Conservation (phyloP, 1,140 invertebrate species). For the Drosophila navojoa region DNA sequence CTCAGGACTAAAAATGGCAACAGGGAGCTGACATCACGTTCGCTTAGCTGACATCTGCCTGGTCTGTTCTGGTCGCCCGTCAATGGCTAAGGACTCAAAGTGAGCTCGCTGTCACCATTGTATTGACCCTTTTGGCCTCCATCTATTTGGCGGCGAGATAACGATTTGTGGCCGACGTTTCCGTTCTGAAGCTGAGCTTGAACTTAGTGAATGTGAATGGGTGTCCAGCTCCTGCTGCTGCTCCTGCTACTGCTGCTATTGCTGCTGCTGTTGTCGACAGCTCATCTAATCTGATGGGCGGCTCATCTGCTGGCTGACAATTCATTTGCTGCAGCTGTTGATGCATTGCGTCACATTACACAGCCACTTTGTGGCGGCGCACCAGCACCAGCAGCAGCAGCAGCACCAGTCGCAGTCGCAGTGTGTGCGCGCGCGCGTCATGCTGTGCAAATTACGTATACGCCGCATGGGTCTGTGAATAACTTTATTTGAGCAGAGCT, state of each 20-base stretch:
- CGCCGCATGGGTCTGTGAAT: conserved; percentile 41
- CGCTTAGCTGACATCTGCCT: conserved; percentile 9
- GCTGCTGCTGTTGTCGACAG: conserved; percentile 34
- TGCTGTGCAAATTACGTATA: conserved; percentile 61
- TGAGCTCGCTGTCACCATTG: not conserved
- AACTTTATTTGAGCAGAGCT: conserved; percentile 3
- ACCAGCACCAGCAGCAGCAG: not conserved
- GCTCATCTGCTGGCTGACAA: conserved; percentile 7
- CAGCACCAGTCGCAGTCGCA: too few relatives aligned
- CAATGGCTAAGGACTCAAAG: conserved; percentile 11
- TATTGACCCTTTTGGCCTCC: conserved; percentile 20
- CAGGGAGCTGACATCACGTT: conserved; percentile 17
- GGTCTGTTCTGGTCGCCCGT: not conserved
- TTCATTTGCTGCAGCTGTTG: conserved; percentile 16
- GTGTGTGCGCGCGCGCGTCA: conserved; percentile 1
- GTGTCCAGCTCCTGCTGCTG: conserved; percentile 55
- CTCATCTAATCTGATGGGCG: conserved; percentile 27
- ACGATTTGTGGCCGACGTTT: conserved; percentile 62
- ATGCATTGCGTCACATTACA: conserved; percentile 25
- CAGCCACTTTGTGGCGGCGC: conserved; percentile 16
- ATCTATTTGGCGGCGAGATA: conserved; percentile 37
- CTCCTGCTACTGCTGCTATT: conserved; percentile 59
- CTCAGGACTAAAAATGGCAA: not conserved
- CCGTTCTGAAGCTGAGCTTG: conserved; percentile 47
- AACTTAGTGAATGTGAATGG: conserved; percentile 39